Evolutionary conservation across 2,797 vertebrate genomes (phyloP).

Genomic region (Alcedo quadribrachys): DNA sequence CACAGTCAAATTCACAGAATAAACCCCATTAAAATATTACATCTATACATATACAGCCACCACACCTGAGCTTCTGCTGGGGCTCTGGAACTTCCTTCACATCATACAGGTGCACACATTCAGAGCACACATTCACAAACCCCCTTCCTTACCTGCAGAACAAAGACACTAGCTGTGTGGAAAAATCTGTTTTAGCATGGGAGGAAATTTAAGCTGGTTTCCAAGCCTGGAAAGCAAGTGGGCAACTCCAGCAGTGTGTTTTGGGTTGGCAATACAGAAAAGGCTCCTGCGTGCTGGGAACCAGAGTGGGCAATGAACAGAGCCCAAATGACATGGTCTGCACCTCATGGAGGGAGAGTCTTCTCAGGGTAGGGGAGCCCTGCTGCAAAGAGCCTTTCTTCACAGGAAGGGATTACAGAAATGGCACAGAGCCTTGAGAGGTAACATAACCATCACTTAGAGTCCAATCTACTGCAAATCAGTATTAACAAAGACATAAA

Average conservation of each 20-base stretch:
- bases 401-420: background rate
- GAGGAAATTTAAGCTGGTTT: background rate
- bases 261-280: background rate
- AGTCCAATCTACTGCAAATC: background rate
- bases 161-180: background rate
- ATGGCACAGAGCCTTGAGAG: background rate
- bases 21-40: background rate
- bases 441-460: background rate
- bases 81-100: background rate
- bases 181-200: background rate
- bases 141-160: background rate
- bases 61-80: background rate
- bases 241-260: background rate
- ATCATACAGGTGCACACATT: background rate
- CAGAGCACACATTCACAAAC: background rate
- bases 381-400: background rate
- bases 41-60: background rate
- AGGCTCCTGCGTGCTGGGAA: background rate
- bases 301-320: no score
- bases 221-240: background rate
- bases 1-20: background rate
- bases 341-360: background rate
- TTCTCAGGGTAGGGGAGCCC: background rate
- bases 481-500: background rate
- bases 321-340: accelerated